Conservation (phyloP, 1,140 invertebrate species). For the Stegodyphus mimosarum region DNA sequence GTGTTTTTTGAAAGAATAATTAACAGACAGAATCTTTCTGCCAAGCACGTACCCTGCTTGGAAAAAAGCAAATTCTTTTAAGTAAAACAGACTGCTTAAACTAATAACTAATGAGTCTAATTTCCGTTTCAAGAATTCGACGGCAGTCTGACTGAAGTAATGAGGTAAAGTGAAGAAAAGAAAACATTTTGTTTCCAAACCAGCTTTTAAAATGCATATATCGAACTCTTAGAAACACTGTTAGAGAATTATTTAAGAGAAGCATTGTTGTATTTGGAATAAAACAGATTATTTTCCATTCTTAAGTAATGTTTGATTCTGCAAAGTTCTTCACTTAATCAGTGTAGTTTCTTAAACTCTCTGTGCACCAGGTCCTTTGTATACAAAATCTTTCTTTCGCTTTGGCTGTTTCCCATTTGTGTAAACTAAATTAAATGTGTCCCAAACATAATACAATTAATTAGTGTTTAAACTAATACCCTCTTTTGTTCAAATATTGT, state of each 20-base stretch:
- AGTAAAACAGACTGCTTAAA: slow-evolving; percentile 8
- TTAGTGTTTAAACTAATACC: background rate
- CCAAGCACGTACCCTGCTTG: background rate
- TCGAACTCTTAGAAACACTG: too few species aligned
- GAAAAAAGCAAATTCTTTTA: slow-evolving; percentile 10
- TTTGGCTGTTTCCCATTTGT: background rate
- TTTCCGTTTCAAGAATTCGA: background rate
- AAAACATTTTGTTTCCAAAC: too few species aligned
- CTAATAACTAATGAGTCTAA: slow-evolving; percentile 9
- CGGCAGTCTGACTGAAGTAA: background rate
- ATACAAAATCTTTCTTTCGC: too few species aligned
- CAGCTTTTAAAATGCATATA: too few species aligned
- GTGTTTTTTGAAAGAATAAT: slow-evolving; percentile 3
- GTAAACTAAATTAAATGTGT: background rate
- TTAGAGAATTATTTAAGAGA: background rate
- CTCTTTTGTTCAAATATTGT: too few species aligned
- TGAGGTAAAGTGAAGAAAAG: too few species aligned
- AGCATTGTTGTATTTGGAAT: background rate
- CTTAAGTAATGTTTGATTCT: background rate
- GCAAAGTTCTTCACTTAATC: background rate
- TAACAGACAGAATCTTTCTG: background rate
- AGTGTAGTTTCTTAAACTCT: background rate
- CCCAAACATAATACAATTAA: background rate
- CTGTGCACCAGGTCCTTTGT: too few species aligned
- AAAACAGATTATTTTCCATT: background rate